Conservation (phyloP, 2,797 vertebrate genomes). For the Staurois parvus region DNA sequence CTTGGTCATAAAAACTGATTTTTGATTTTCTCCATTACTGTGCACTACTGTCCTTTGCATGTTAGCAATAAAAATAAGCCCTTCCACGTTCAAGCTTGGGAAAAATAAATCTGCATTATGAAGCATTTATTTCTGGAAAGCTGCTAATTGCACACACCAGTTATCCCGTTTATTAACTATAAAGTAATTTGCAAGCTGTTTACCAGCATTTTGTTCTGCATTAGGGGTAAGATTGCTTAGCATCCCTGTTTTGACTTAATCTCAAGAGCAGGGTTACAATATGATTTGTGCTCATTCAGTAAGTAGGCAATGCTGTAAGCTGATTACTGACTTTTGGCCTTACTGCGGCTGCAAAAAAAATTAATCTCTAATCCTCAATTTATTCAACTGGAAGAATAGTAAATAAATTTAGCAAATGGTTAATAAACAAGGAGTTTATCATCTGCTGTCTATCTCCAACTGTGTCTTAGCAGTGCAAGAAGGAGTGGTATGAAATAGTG, state of each 20-base stretch:
- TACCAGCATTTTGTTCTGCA: neutral
- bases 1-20: neutral
- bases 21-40: neutral
- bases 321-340: slow-evolving; percentile 51
- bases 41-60: neutral
- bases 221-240: neutral
- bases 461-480: neutral
- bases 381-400: slow-evolving; percentile 53
- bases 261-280: slow-evolving; percentile 44
- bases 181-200: slow-evolving; percentile 34
- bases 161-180: slow-evolving; percentile 52
- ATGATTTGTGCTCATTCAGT: slow-evolving; percentile 48
- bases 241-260: slow-evolving; percentile 25
- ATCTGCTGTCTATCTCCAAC: neutral
- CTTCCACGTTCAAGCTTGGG: neutral
- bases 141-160: slow-evolving; percentile 33
- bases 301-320: slow-evolving; percentile 48
- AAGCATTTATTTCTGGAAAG: slow-evolving; percentile 14
- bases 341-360: slow-evolving; percentile 27
- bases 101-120: slow-evolving; percentile 19
- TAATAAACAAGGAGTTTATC: slow-evolving; percentile 37
- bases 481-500: neutral
- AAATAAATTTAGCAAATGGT: slow-evolving; percentile 46
- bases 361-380: slow-evolving; percentile 55
- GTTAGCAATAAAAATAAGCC: slow-evolving; percentile 1